A percentile compares a stretch with the other conserved stretches of the same genome.
Evolutionary conservation across 2,888 invertebrate genomes (phyloP).

Genomic region (Lacanobia wlatinum): DNA sequence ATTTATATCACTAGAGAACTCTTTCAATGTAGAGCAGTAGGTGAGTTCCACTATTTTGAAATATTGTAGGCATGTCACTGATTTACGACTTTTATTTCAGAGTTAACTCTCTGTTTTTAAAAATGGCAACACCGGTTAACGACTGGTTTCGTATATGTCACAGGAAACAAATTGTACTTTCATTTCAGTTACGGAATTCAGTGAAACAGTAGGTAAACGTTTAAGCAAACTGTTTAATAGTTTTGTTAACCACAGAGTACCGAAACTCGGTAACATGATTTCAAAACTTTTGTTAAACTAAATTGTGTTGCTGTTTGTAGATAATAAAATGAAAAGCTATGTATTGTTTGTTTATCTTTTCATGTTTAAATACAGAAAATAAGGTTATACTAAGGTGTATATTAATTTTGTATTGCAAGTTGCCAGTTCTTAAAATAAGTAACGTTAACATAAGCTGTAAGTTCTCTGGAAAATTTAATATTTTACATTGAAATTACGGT

Average conservation of each 20-base stretch:
- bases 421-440: no score
- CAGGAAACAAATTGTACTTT: conserved; percentile 37
- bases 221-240: conserved; percentile 44
- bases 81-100: conserved; percentile 33
- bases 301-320: neutral
- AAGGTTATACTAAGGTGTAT: no score
- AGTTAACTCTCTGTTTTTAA: neutral
- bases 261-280: conserved; percentile 26
- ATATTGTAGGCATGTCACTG: conserved; percentile 19
- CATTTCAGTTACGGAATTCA: conserved; percentile 29
- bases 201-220: conserved; percentile 34
- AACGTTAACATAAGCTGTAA: no score
- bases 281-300: conserved; percentile 22
- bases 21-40: neutral
- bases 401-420: no score
- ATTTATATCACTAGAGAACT: neutral
- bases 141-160: conserved; percentile 31
- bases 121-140: conserved; percentile 7
- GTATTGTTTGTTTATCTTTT: conserved; percentile 7
- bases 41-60: neutral
- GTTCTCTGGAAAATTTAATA: no score
- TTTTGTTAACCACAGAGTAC: conserved; percentile 32
- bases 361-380: no score
- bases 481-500: no score
- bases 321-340: neutral